Conservation (phyloP, 1,140 invertebrate genomes). For the Trichonephila clavipes region DNA sequence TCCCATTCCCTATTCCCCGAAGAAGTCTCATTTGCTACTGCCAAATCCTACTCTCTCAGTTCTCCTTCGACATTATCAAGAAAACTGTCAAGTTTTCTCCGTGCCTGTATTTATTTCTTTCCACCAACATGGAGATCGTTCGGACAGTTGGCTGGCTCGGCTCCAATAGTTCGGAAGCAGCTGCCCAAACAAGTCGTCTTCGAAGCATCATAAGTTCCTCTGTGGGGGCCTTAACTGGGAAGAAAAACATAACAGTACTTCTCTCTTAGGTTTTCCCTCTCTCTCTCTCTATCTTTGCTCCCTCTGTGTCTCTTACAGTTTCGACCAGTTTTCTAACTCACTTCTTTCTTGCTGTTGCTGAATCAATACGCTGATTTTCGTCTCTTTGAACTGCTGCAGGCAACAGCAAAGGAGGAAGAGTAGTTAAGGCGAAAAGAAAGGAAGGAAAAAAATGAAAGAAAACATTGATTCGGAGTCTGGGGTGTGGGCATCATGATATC, state of each 20-base stretch:
- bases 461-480: slow-evolving; percentile 9
- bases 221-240: slow-evolving; percentile 54
- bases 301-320: background rate
- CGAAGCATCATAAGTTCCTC: slow-evolving; percentile 66
- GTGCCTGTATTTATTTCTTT: slow-evolving; percentile 65
- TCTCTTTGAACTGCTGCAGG: background rate
- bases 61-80: slow-evolving; percentile 45
- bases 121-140: slow-evolving; percentile 37
- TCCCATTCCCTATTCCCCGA: background rate
- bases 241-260: slow-evolving; percentile 61
- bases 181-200: slow-evolving; percentile 66
- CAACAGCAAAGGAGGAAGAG: background rate
- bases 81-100: slow-evolving; percentile 63
- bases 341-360: background rate
- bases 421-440: background rate
- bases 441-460: background rate
- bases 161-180: slow-evolving; percentile 55
- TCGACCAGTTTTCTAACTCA: slow-evolving; percentile 10
- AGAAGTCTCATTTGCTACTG: slow-evolving; percentile 53
- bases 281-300: too few relatives aligned
- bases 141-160: slow-evolving; percentile 51
- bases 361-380: slow-evolving; percentile 71
- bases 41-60: slow-evolving; percentile 27
- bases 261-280: background rate
- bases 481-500: background rate